phyloP scores from a whole-genome alignment of 2,113 vertebrate species.

The Pachycephala philippinensis region DNA sequence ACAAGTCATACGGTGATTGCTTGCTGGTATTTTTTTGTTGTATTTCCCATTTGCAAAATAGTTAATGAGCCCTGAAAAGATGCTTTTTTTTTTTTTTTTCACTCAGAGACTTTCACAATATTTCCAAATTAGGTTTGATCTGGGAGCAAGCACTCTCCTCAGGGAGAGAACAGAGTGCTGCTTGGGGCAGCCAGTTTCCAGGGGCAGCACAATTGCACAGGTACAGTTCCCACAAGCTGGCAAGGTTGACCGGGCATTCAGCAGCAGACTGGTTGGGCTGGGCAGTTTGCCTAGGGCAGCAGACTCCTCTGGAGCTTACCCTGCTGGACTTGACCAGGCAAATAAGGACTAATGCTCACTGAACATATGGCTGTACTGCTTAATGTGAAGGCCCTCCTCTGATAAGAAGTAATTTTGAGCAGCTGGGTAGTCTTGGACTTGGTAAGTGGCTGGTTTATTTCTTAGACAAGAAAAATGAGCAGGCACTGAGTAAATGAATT shows the following conservation, averaged over 20 bases:
- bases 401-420: not conserved
- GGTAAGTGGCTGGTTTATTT: not conserved
- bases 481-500: not conserved
- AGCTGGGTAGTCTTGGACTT: not conserved
- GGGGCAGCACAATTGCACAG: not conserved
- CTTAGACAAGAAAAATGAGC: slow-evolving; percentile 18
- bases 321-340: not conserved
- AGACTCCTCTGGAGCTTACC: not conserved
- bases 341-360: not conserved
- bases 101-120: not conserved
- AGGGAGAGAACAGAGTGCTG: not conserved
- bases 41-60: not conserved
- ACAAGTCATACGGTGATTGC: not conserved
- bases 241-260: not conserved
- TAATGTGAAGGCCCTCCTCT: not conserved
- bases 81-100: not conserved
- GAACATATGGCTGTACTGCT: not conserved
- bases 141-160: not conserved
- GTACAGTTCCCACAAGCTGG: not conserved
- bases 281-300: slow-evolving; percentile 6
- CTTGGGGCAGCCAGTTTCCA: not conserved
- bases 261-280: not conserved
- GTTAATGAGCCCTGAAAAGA: not conserved
- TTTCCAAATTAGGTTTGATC: not conserved
- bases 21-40: not conserved